Percentiles rank a stretch among this genome's conserved stretches.
phyloP scores from a whole-genome alignment of 2,888 invertebrate species.

The Agriopis leucophaearia region DNA sequence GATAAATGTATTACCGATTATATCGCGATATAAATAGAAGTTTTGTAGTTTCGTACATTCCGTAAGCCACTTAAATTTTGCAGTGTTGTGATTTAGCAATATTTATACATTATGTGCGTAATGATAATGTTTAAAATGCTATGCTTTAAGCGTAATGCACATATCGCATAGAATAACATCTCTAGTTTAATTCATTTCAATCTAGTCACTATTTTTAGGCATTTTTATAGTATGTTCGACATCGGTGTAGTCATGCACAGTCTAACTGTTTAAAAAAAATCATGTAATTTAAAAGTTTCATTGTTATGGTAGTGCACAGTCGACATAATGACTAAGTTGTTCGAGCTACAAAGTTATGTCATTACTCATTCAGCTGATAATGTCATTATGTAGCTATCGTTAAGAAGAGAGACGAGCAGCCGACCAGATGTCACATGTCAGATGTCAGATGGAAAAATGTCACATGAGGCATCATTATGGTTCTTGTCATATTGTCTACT shows the following conservation, averaged over 20 bases:
- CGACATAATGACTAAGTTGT: too few relatives aligned
- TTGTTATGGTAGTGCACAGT: not conserved
- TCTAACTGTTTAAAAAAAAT: not conserved
- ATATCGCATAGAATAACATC: conserved; percentile 63
- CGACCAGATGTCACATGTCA: too few relatives aligned
- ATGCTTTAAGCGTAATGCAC: conserved; percentile 64
- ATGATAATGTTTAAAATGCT: conserved; percentile 55
- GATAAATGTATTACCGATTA: not conserved
- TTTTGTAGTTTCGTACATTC: conserved; percentile 51
- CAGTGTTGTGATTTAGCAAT: conserved; percentile 72
- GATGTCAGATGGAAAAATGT: too few relatives aligned
- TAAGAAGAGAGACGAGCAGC: too few relatives aligned
- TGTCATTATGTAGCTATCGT: too few relatives aligned
- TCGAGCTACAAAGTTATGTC: too few relatives aligned
- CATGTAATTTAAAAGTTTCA: not conserved
- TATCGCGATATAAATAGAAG: conserved; percentile 17
- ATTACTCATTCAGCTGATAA: too few relatives aligned
- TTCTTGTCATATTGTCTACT: too few relatives aligned
- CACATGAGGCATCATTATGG: too few relatives aligned
- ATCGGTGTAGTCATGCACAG: not conserved
- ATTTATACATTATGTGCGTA: conserved; percentile 47
- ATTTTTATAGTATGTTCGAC: not conserved
- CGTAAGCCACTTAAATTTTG: conserved; percentile 58
- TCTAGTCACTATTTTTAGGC: conserved; percentile 53
- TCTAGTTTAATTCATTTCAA: conserved; percentile 40